Conservation (phyloP, 1,140 invertebrate species). For the Conus betulinus region DNA sequence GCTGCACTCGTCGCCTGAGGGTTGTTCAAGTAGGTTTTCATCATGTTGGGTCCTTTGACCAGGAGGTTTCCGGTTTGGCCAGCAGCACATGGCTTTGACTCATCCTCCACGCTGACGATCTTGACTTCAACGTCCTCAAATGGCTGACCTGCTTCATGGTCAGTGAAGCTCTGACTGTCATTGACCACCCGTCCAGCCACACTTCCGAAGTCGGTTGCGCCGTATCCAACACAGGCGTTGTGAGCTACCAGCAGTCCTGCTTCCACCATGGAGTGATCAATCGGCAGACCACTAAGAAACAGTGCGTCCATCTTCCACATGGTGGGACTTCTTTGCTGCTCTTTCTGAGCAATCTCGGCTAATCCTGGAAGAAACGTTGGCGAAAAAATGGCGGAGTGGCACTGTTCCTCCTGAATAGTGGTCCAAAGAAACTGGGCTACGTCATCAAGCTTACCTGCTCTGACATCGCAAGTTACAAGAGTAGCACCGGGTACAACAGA, state of each 20-base stretch:
- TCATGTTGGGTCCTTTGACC: slow-evolving; percentile 6
- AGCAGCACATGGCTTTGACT: background rate
- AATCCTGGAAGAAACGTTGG: background rate
- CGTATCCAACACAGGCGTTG: background rate
- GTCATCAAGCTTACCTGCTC: slow-evolving; percentile 4
- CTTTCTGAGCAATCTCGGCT: background rate
- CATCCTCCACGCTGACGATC: slow-evolving; percentile 21
- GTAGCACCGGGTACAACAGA: background rate
- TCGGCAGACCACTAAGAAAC: background rate
- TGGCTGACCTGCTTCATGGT: slow-evolving; percentile 1
- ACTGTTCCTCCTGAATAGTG: background rate
- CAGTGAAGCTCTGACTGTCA: background rate
- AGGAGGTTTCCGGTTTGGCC: background rate
- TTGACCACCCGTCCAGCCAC: background rate
- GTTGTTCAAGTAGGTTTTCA: background rate
- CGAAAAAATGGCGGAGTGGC: background rate
- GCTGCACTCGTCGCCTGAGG: slow-evolving; percentile 4
- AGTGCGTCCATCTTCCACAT: background rate
- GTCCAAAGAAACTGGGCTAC: background rate
- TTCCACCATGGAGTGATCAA: background rate
- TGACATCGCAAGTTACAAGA: background rate
- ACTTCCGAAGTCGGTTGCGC: background rate
- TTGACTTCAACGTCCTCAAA: background rate
- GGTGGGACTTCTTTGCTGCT: background rate
- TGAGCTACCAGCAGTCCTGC: background rate